Evolutionary conservation across 2,888 invertebrate species (phyloP).

Genomic region (Ophraella communa): DNA sequence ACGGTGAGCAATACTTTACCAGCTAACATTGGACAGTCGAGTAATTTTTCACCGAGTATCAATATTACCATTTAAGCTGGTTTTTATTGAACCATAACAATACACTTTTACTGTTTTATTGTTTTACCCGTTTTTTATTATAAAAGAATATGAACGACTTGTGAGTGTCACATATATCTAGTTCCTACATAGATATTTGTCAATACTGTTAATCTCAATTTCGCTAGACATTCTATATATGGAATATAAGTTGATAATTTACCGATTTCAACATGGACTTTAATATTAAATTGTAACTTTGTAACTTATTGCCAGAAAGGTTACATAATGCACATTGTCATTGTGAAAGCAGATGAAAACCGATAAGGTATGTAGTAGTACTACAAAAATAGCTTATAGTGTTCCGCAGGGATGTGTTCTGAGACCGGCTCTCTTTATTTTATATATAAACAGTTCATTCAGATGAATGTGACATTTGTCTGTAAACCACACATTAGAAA

Average conservation of each 20-base stretch:
- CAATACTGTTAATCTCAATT: slow-evolving; percentile 2
- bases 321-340: too few relatives aligned
- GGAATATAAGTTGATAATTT: background rate
- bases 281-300: background rate
- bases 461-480: too few relatives aligned
- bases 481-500: too few relatives aligned
- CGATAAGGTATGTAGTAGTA: too few relatives aligned
- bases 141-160: background rate
- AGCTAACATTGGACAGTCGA: background rate
- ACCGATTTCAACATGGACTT: background rate
- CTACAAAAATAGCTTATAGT: too few relatives aligned
- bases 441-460: too few relatives aligned
- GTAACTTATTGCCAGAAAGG: too few relatives aligned
- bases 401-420: too few relatives aligned
- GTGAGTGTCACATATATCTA: background rate
- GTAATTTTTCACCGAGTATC: background rate
- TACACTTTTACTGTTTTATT: background rate
- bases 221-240: slow-evolving; percentile 7
- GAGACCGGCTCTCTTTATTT: too few relatives aligned
- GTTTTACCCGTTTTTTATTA: slow-evolving; percentile 1
- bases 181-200: slow-evolving; percentile 12
- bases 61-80: background rate
- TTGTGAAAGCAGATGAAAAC: too few relatives aligned
- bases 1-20: background rate
- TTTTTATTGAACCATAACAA: background rate